These are phyloP conservation scores for Ceriagrion tenellum DNA, from an alignment of 2,888 invertebrate genomes.

Conservation along the genomic window DNA sequence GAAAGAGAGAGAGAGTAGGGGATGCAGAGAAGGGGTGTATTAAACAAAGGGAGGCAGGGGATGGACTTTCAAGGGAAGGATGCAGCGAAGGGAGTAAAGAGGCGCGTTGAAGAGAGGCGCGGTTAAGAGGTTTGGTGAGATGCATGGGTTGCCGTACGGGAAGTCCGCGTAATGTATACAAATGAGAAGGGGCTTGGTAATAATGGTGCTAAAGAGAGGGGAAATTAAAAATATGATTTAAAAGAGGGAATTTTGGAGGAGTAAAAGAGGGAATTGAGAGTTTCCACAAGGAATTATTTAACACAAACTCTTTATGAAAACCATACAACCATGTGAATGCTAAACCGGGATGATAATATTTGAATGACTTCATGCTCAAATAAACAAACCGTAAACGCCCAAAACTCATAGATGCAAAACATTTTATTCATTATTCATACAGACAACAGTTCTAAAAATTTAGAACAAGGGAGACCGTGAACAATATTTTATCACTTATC, in stretches of 20 bases:
- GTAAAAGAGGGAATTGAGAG: not conserved
- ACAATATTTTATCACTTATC: too few relatives aligned
- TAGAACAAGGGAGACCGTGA: too few relatives aligned
- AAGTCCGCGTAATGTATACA: not conserved
- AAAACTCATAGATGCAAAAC: too few relatives aligned
- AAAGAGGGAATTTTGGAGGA: not conserved
- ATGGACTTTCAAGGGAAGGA: not conserved
- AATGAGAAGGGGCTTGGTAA: not conserved
- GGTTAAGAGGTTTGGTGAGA: constrained; percentile 4
- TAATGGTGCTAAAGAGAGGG: constrained; percentile 21
- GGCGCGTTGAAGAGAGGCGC: not conserved
- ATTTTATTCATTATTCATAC: too few relatives aligned
- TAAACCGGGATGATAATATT: too few relatives aligned
- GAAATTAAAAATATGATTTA: constrained; percentile 49
- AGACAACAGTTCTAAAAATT: too few relatives aligned
- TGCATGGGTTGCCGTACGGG: not conserved
- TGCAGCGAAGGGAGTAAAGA: not conserved
- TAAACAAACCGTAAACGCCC: too few relatives aligned
- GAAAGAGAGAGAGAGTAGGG: not conserved
- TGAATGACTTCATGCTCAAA: too few relatives aligned
- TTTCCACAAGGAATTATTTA: not conserved
- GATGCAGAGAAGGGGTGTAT: not conserved
- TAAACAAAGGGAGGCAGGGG: not conserved
- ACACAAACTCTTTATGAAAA: not conserved
- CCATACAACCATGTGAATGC: not conserved